These are phyloP conservation scores for Glossophaga mutica DNA, from an alignment of 2,797 vertebrate species.

Conservation along the genomic window DNA sequence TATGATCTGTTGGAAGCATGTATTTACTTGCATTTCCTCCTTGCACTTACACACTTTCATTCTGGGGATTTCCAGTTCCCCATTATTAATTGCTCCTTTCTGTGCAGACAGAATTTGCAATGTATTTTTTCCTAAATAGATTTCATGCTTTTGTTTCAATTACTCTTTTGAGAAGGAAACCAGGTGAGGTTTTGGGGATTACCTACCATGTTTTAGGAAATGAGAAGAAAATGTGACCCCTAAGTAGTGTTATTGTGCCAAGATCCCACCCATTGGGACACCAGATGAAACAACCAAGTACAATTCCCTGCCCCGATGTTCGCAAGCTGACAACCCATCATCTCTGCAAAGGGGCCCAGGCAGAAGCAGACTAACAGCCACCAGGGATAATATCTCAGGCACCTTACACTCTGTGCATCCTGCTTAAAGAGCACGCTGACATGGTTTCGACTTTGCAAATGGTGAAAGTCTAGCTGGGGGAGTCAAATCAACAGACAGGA, in stretches of 20 bases:
- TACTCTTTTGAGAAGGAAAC: neutral
- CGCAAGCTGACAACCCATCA: fast-evolving
- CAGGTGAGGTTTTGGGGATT: neutral
- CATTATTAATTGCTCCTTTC: conserved; percentile 56
- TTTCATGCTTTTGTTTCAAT: neutral
- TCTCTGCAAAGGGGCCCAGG: neutral
- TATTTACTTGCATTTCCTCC: conserved; percentile 47
- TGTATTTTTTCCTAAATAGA: neutral
- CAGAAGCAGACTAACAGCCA: too few species aligned
- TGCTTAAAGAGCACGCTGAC: neutral
- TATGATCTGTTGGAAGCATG: neutral
- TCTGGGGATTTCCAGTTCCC: neutral
- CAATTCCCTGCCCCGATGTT: neutral
- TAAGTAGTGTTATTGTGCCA: neutral
- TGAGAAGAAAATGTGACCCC: neutral
- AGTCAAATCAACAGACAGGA: neutral
- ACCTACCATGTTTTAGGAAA: neutral
- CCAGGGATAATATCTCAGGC: neutral
- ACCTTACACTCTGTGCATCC: neutral
- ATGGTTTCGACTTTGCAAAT: neutral
- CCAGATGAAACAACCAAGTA: neutral
- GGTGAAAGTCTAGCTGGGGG: neutral
- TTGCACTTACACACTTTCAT: conserved; percentile 46
- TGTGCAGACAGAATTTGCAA: neutral
- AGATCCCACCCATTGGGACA: neutral